Conservation (phyloP, 2,797 vertebrate genomes). For the Helicolenus hilgendorfi region DNA sequence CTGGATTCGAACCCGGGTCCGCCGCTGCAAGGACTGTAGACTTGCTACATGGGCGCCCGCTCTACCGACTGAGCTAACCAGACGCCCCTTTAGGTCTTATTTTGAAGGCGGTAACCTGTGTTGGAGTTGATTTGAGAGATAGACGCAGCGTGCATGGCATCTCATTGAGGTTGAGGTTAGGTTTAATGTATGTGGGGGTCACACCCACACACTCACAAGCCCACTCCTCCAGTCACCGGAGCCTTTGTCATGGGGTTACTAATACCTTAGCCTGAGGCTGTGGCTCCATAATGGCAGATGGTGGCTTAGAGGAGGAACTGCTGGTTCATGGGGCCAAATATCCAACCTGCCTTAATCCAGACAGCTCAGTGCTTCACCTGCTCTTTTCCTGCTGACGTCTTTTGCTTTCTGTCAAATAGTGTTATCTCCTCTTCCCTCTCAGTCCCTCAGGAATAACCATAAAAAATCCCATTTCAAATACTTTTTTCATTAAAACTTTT, state of each 20-base stretch:
- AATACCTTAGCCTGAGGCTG: background rate
- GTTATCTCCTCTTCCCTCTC: background rate
- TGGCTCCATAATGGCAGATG: slow-evolving; percentile 58
- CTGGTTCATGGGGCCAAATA: background rate
- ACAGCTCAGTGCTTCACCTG: background rate
- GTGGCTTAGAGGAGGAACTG: background rate
- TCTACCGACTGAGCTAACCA: too few species aligned
- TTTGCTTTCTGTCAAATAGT: background rate
- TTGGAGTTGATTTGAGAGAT: background rate
- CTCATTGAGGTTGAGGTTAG: background rate
- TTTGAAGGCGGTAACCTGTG: background rate
- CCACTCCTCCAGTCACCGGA: background rate
- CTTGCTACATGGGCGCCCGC: too few species aligned
- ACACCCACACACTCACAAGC: background rate
- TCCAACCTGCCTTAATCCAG: slow-evolving; percentile 1
- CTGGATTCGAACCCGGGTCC: too few species aligned
- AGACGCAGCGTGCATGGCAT: background rate
- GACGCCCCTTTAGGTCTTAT: too few species aligned
- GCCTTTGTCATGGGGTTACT: background rate
- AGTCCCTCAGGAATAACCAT: background rate
- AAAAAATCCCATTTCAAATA: background rate
- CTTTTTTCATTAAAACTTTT: background rate
- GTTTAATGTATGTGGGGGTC: background rate
- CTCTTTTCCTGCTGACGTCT: background rate
- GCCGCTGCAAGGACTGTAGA: too few species aligned